Base-by-base conservation (phyloP, 1,140 invertebrate genomes). In the Xylocopa sonorina region DNA sequence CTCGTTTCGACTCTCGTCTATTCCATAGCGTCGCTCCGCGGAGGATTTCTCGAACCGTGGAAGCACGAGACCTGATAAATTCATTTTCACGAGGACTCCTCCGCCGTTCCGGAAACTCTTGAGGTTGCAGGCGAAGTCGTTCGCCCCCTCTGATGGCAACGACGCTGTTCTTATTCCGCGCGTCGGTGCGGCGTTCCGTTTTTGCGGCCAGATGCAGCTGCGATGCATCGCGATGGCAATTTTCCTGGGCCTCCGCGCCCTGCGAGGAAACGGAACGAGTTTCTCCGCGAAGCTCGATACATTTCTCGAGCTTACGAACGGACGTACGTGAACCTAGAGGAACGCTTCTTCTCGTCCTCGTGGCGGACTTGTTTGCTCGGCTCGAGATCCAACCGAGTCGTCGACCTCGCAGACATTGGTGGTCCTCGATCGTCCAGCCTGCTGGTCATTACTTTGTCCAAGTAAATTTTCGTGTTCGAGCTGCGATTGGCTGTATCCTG, bases 401-500 rank as follows among this genome's bases (percentile, higher is more conserved):
- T 4, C 21, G 0, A 14, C 55, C 12, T 58, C 14, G 29, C 38
- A 38, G 58, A 34, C 38, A 63, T 63, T 63, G 60, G 41, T 27
- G 34, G 7, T 3, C 12, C 38, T 24, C 10, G 18, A 27, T 24
- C 60, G 38, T 10, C n/a, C 32, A 2, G 21, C 60, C 43, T 63
- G 41, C 60, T 16, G 38, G 32, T 34, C 10, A 60, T 60, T 60
- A 34, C 38, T 41, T 14, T 34, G 16, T 38, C n/a, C n/a, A 38
- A 63, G 38, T 63, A 63, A 63, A 63, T 63, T 43, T 27, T 43
- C 38, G 38, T 63, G 38, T 63, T 43, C 60, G 16, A 2, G n/a
- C 12, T 27, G 38, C 34, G 38, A 29, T 21, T 60, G 5, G 4
- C 16, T 21, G 6, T 6, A 10, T 53, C 51, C 6, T 9, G n/a